Evolutionary conservation across 2,113 vertebrate genomes (phyloP).

Genomic region (Parotia lawesii): DNA sequence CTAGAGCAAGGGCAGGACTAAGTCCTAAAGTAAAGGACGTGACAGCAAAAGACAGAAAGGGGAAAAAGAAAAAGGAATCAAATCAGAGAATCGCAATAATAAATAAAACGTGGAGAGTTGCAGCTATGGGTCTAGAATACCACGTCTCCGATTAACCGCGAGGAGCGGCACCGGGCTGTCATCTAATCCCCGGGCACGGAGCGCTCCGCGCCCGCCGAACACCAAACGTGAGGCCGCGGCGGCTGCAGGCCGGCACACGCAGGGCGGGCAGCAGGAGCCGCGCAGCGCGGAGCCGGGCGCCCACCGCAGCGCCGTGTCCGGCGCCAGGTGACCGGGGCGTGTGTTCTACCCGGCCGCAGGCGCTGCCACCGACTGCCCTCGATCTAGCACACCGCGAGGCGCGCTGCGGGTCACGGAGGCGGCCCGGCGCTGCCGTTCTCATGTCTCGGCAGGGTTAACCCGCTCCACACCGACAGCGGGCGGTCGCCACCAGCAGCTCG

Average conservation of each 20-base stretch:
- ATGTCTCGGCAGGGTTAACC: neutral
- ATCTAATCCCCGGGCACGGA: rapidly evolving
- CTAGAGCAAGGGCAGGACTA: neutral
- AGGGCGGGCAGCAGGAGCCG: neutral
- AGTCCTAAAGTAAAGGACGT: neutral
- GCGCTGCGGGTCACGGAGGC: neutral
- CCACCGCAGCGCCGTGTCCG: neutral
- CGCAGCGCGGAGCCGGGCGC: neutral
- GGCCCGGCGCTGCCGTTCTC: neutral
- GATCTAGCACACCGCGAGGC: neutral
- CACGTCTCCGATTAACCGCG: rapidly evolving
- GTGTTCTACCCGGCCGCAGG: neutral
- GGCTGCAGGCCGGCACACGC: neutral
- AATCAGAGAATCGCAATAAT: neutral
- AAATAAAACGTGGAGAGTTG: rapidly evolving
- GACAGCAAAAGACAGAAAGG: neutral
- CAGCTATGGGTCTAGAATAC: neutral
- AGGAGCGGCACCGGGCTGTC: neutral
- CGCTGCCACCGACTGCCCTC: neutral
- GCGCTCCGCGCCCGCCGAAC: rapidly evolving
- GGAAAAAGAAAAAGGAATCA: no score
- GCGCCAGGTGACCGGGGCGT: neutral
- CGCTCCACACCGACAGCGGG: neutral
- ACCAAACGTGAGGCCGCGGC: neutral
- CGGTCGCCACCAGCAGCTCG: neutral